Conservation (phyloP, 2,888 invertebrate genomes). For the Lottia gigantea region DNA sequence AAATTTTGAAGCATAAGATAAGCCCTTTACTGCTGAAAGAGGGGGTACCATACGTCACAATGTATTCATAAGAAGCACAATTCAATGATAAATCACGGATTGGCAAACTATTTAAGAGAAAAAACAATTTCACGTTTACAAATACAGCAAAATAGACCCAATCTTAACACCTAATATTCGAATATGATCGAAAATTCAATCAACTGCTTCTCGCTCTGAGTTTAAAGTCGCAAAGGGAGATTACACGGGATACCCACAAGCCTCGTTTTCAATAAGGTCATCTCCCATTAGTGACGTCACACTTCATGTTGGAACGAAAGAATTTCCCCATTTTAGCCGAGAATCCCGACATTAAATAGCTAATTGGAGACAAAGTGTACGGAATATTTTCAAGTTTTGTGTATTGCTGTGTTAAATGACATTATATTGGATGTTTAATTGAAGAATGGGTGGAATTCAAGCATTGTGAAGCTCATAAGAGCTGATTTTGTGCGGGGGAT, state of each 20-base stretch:
- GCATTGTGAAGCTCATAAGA: background rate
- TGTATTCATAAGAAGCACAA: no score
- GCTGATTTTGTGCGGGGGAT: conserved; percentile 33
- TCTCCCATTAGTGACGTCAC: conserved; percentile 18
- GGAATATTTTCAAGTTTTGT: conserved; percentile 2
- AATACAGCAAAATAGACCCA: no score
- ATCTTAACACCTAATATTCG: no score
- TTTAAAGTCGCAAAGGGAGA: no score
- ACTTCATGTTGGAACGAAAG: conserved; percentile 22
- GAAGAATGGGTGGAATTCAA: background rate
- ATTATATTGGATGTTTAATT: background rate
- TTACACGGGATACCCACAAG: conserved; percentile 18
- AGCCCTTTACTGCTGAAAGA: no score
- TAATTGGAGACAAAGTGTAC: background rate
- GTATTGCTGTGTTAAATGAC: background rate
- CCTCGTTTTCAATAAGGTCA: conserved; percentile 17
- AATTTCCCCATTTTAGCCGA: conserved; percentile 24
- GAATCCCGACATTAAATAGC: conserved; percentile 11
- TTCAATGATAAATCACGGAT: no score
- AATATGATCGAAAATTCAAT: no score
- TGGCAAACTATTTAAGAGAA: no score
- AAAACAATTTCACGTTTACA: no score
- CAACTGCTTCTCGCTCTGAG: no score
- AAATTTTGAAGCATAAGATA: no score
- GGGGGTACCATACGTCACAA: no score